Conservation (phyloP, 2,113 vertebrate species). For the Callionymus lyra region DNA sequence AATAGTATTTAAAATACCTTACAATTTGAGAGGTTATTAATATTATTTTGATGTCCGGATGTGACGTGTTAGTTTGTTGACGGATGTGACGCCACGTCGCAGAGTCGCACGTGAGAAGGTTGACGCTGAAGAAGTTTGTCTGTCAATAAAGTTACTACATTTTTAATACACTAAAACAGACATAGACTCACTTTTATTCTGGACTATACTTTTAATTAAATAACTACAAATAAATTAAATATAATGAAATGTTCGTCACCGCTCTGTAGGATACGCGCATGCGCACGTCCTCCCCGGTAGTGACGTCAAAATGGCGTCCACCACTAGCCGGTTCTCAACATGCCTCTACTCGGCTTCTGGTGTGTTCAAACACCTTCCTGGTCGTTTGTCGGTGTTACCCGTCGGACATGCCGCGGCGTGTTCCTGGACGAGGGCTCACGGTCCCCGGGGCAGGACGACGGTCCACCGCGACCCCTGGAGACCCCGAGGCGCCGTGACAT, state of each 20-base stretch:
- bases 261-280: constrained; percentile 17
- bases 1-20: no score
- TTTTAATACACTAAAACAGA: no score
- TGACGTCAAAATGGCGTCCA: constrained; percentile 54
- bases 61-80: no score
- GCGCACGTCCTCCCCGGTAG: constrained; percentile 38
- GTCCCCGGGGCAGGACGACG: constrained; percentile 1
- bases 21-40: no score
- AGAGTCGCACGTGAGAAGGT: no score
- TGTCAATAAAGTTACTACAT: no score
- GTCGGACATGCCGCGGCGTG: constrained; percentile 4
- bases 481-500: constrained; percentile 47
- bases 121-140: no score
- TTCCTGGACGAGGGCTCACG: background rate
- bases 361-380: constrained; percentile 1
- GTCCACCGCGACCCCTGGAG: constrained; percentile 14
- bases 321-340: constrained; percentile 9
- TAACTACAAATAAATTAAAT: background rate
- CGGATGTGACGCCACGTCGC: no score
- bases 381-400: background rate
- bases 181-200: no score
- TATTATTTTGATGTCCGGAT: no score
- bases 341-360: constrained; percentile 24
- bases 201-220: background rate
- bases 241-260: background rate